phyloP scores from a whole-genome alignment of 1,140 invertebrate species.

The Microplitis mediator region DNA sequence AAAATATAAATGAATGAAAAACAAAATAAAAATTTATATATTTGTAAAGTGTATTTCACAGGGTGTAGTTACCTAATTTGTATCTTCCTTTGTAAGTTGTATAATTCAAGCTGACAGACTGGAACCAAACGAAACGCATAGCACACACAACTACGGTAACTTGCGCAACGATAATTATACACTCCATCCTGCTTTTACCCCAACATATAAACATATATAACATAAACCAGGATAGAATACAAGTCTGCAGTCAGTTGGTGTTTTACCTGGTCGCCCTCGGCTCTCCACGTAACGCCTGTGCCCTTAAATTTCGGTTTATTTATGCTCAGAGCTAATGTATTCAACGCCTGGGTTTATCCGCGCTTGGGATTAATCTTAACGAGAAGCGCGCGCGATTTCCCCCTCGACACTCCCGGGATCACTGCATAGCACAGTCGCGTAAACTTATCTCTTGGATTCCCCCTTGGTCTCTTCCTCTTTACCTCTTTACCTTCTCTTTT shows the following conservation, averaged over 20 bases:
- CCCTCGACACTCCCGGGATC: background rate
- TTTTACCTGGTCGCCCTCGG: constrained; percentile 42
- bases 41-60: constrained; percentile 1
- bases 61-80: constrained; percentile 52
- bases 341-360: constrained; percentile 46
- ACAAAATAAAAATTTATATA: background rate
- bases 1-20: too few relatives aligned
- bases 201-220: constrained; percentile 12
- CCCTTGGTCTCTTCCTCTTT: background rate
- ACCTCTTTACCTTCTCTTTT: background rate
- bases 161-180: constrained; percentile 63
- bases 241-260: constrained; percentile 6
- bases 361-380: constrained; percentile 36
- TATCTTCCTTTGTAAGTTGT: constrained; percentile 61
- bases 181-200: constrained; percentile 51
- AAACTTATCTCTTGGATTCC: constrained; percentile 23
- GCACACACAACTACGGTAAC: constrained; percentile 49
- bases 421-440: constrained; percentile 2
- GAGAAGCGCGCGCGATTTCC: constrained; percentile 24
- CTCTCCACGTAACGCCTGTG: constrained; percentile 34
- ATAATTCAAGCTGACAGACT: constrained; percentile 63
- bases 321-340: constrained; percentile 55
- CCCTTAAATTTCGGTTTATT: constrained; percentile 63
- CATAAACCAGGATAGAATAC: too few relatives aligned
- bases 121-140: constrained; percentile 57